Evolutionary conservation across 2,113 vertebrate genomes (phyloP).

Genomic region (Bubo bubo): DNA sequence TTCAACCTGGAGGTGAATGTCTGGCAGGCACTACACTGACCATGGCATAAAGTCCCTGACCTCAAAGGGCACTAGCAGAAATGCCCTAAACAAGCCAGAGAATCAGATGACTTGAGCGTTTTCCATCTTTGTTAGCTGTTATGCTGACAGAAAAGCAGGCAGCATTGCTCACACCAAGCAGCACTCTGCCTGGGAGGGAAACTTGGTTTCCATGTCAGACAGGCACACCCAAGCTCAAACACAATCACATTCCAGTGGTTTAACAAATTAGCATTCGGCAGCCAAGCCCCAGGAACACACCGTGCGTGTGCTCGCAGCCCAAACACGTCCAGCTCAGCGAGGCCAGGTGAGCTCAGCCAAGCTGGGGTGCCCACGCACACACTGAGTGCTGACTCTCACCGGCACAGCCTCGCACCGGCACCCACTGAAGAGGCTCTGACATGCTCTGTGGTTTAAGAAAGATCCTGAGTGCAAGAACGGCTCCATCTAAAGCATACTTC

Average conservation of each 20-base stretch:
- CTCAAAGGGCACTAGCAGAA: background rate
- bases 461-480: rapidly evolving
- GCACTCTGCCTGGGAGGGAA: background rate
- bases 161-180: background rate
- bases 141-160: background rate
- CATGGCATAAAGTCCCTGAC: background rate
- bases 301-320: background rate
- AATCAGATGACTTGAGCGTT: background rate
- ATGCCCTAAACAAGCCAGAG: background rate
- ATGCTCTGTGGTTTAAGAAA: background rate
- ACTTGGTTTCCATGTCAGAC: background rate
- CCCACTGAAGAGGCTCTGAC: background rate
- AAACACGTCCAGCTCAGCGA: background rate
- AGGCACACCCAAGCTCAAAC: background rate
- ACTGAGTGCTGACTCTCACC: rapidly evolving
- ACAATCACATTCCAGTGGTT: constrained; percentile 22
- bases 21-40: background rate
- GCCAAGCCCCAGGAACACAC: background rate
- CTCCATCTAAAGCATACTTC: background rate
- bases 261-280: background rate
- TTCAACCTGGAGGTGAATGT: background rate
- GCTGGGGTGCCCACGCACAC: background rate
- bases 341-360: background rate
- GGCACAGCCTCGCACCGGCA: background rate
- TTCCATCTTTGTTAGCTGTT: background rate